These are phyloP conservation scores for Bombus consobrinus DNA, from an alignment of 1,140 invertebrate species.

Conservation along the genomic window DNA sequence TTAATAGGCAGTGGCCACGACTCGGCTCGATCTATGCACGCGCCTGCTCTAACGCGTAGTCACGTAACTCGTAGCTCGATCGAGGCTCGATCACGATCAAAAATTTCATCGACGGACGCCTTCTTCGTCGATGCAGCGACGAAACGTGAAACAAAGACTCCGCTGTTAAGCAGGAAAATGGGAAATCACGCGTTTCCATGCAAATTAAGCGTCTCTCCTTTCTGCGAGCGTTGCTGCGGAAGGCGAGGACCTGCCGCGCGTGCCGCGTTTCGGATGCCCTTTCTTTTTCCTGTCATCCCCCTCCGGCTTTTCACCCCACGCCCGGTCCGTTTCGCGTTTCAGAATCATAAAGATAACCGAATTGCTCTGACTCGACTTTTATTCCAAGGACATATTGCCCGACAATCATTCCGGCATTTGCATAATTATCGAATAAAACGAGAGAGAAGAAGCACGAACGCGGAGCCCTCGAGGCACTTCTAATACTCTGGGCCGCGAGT, in stretches of 20 bases:
- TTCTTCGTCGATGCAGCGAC: too few species aligned
- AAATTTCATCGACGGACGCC: neutral
- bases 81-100: neutral
- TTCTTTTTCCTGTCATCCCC: slow-evolving; percentile 59
- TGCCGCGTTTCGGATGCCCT: slow-evolving; percentile 18
- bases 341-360: slow-evolving; percentile 82
- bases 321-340: slow-evolving; percentile 39
- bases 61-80: neutral
- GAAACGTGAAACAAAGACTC: neutral
- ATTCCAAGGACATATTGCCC: slow-evolving; percentile 81
- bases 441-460: slow-evolving; percentile 28
- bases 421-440: slow-evolving; percentile 83
- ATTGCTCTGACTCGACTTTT: slow-evolving; percentile 78
- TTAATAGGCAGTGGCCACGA: slow-evolving; percentile 59
- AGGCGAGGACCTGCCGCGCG: slow-evolving; percentile 25
- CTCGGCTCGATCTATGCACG: slow-evolving; percentile 16
- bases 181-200: slow-evolving; percentile 76
- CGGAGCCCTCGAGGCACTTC: slow-evolving; percentile 36
- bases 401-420: slow-evolving; percentile 82
- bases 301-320: slow-evolving; percentile 35
- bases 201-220: slow-evolving; percentile 79
- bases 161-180: slow-evolving; percentile 7
- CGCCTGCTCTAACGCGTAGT: neutral
- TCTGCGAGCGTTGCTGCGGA: slow-evolving; percentile 10
- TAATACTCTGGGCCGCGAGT: slow-evolving; percentile 59